Evolutionary conservation across 2,797 vertebrate genomes (phyloP).

Genomic region (Morelia viridis): DNA sequence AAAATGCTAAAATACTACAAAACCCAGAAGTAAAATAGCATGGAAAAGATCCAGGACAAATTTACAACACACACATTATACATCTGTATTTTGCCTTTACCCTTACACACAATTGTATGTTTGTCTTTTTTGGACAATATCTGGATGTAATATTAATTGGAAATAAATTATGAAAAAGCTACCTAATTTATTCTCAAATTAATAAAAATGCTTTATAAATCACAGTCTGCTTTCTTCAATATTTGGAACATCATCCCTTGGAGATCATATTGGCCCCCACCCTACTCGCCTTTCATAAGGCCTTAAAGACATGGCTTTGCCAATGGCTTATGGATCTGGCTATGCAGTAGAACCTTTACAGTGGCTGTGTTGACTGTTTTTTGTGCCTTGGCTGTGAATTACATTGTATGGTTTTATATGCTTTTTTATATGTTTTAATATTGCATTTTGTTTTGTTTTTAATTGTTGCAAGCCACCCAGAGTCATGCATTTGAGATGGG

Average conservation of each 20-base stretch:
- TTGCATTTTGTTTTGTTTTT: background rate
- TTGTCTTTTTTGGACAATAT: background rate
- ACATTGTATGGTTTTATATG: background rate
- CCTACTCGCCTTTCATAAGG: background rate
- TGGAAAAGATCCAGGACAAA: background rate
- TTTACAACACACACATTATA: background rate
- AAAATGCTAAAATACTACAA: slow-evolving; percentile 26
- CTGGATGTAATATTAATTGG: slow-evolving; percentile 34
- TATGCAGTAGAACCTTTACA: background rate
- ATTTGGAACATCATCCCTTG: background rate
- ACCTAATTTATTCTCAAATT: slow-evolving; percentile 40
- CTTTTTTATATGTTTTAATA: background rate
- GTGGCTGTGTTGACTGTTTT: background rate
- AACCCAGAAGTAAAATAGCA: background rate
- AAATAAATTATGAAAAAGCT: slow-evolving; percentile 11
- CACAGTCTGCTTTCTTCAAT: slow-evolving; percentile 37
- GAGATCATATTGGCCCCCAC: background rate
- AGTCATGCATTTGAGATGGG: background rate
- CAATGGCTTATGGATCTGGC: background rate
- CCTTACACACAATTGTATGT: background rate
- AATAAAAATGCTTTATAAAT: slow-evolving; percentile 32
- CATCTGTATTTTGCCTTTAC: background rate
- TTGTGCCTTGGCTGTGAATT: background rate
- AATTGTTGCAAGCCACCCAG: background rate
- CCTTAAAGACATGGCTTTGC: background rate